Percentiles rank a stretch among this genome's conserved stretches.
phyloP scores from a whole-genome alignment of 2,113 vertebrate species.

The Sylvietta virens region DNA sequence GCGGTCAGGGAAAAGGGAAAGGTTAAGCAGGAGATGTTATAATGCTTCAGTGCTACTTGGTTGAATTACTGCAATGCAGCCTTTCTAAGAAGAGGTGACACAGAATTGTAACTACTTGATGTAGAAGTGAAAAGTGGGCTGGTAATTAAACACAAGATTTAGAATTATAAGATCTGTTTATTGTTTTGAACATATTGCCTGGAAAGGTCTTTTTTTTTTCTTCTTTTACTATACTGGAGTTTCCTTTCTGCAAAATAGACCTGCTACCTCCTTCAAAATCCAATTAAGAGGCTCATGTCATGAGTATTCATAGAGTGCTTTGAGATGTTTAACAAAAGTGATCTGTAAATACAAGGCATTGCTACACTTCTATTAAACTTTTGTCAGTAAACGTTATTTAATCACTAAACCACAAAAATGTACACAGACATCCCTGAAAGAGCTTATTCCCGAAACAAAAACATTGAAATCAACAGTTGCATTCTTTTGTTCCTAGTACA shows the following conservation, averaged over 20 bases:
- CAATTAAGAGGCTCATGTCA: neutral
- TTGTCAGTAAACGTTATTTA: neutral
- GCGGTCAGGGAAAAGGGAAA: neutral
- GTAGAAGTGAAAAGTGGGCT: neutral
- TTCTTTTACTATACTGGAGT: neutral
- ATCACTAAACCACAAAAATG: neutral
- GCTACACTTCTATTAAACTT: neutral
- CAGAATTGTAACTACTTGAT: neutral
- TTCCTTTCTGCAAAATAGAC: neutral
- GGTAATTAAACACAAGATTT: constrained; percentile 9
- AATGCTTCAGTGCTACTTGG: neutral
- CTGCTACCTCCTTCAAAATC: neutral
- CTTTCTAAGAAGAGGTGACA: neutral
- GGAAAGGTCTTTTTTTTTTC: neutral
- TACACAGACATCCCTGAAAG: neutral
- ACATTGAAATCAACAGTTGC: neutral
- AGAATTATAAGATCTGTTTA: neutral
- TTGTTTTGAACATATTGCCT: neutral
- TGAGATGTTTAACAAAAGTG: neutral
- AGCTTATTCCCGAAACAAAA: neutral
- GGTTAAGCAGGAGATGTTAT: neutral
- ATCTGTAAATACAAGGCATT: neutral
- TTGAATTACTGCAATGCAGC: constrained; percentile 12
- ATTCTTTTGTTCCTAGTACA: neutral
- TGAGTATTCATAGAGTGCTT: neutral